Evolutionary conservation across 23 tunicate genomes (phyloP).

Genomic region (Oikopleura vanhoeffeni): DNA sequence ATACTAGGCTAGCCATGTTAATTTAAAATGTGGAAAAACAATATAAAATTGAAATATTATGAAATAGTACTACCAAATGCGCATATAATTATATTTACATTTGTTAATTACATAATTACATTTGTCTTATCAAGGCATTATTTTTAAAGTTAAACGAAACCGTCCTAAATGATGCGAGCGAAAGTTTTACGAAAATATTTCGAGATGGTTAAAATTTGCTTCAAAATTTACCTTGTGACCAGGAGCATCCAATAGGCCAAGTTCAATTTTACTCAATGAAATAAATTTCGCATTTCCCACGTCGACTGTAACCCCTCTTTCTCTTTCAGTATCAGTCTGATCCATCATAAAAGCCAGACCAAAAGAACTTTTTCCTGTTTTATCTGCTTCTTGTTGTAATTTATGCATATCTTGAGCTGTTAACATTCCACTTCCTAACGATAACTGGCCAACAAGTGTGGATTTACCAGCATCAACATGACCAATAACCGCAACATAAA

Average conservation of each 20-base stretch:
- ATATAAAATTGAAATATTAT: too few species aligned
- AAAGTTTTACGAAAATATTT: too few species aligned
- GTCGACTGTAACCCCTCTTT: neutral
- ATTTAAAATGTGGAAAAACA: too few species aligned
- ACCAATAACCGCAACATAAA: neutral
- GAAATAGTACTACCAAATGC: too few species aligned
- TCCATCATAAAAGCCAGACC: constrained; percentile 8
- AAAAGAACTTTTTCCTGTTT: neutral
- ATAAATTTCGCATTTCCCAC: constrained; percentile 2
- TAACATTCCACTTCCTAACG: neutral
- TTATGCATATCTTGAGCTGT: neutral
- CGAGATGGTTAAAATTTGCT: too few species aligned
- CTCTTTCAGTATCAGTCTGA: neutral
- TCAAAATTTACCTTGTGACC: too few species aligned
- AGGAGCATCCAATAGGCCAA: neutral
- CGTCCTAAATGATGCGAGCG: too few species aligned
- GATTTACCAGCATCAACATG: constrained; percentile 9
- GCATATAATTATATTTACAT: too few species aligned
- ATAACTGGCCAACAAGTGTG: neutral
- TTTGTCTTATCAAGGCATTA: too few species aligned
- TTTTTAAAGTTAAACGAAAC: too few species aligned
- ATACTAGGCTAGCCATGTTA: too few species aligned
- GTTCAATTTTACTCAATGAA: neutral
- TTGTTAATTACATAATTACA: too few species aligned
- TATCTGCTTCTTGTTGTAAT: neutral